A percentile compares a stretch with the other conserved stretches of the same genome.
Conservation (phyloP, 1,140 invertebrate genomes). For the Phthorimaea operculella region DNA sequence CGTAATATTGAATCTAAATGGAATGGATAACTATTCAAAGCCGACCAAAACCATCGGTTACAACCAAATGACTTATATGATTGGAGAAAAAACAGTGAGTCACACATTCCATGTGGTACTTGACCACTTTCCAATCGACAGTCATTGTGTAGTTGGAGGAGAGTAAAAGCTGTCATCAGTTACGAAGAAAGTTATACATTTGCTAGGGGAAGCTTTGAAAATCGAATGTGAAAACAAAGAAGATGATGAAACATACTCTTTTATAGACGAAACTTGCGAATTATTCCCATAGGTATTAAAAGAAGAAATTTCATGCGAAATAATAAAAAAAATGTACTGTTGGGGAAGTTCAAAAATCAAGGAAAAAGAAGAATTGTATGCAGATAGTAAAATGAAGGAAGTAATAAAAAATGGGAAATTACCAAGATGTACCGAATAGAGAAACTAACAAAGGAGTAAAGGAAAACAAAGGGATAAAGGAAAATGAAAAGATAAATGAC, state of each 20-base stretch:
- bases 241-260: neutral
- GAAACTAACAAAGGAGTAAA: neutral
- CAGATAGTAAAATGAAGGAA: neutral
- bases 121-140: conserved; percentile 19
- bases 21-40: conserved; percentile 17
- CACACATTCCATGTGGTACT: conserved; percentile 16
- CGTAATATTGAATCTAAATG: conserved; percentile 15
- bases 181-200: conserved; percentile 5
- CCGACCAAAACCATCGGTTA: conserved; percentile 13
- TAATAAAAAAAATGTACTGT: too few species aligned
- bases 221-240: neutral
- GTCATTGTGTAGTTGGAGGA: conserved; percentile 13
- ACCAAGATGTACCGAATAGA: neutral
- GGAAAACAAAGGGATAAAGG: neutral
- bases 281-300: neutral
- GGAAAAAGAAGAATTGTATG: neutral
- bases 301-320: neutral
- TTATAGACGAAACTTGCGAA: neutral
- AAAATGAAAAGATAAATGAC: neutral
- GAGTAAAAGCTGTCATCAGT: conserved; percentile 14
- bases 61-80: conserved; percentile 9
- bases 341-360: too few species aligned
- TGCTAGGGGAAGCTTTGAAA: neutral
- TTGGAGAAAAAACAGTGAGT: conserved; percentile 18
- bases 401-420: neutral